These are phyloP conservation scores for Lasiurus cinereus DNA, from an alignment of 2,113 vertebrate genomes.

Conservation along the genomic window DNA sequence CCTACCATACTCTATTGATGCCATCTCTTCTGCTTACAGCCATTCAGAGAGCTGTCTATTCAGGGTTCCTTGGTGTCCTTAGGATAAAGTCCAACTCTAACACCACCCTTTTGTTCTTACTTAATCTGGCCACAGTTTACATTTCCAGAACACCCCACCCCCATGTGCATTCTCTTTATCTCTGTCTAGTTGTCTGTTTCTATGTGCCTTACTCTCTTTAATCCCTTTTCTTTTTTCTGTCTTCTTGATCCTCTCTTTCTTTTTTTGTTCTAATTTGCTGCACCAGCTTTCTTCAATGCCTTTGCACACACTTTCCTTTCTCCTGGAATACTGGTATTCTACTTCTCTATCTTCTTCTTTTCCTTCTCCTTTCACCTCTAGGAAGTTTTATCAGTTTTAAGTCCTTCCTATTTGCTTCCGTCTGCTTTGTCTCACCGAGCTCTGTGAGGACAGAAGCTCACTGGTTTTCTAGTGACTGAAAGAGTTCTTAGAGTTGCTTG, in stretches of 20 bases:
- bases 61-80: background rate
- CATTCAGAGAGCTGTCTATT: background rate
- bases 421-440: background rate
- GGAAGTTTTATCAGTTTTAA: background rate
- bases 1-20: accelerated
- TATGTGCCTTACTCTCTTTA: too few species aligned
- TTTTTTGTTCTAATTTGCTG: background rate
- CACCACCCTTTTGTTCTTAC: background rate
- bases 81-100: background rate
- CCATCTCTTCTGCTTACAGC: background rate
- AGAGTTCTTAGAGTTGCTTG: background rate
- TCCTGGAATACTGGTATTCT: background rate
- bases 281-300: background rate
- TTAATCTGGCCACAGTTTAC: background rate
- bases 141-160: background rate
- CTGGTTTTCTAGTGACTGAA: background rate
- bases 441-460: background rate
- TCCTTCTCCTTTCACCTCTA: background rate
- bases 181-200: accelerated
- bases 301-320: background rate
- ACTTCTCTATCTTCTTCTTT: background rate
- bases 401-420: background rate
- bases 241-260: background rate
- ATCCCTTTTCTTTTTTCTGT: too few species aligned
- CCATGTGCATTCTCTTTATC: background rate